Conservation (phyloP, 2,888 invertebrate species). For the Zhuqinia jingwanae region DNA sequence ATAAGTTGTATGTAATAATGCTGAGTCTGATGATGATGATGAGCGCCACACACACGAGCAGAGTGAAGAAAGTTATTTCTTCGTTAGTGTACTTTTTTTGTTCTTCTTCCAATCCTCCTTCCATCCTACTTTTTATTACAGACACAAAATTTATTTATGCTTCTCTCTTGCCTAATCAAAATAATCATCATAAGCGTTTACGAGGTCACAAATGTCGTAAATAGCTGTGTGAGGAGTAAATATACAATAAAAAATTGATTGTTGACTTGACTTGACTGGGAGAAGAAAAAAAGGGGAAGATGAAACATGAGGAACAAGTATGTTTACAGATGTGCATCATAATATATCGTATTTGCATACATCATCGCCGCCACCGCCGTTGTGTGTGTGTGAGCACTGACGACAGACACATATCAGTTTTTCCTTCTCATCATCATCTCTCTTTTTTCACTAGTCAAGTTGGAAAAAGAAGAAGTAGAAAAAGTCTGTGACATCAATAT, state of each 20-base stretch:
- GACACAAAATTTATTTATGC: conserved; percentile 27
- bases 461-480: background rate
- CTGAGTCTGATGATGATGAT: background rate
- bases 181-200: conserved; percentile 65
- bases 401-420: background rate
- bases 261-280: too few species aligned
- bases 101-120: background rate
- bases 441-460: background rate
- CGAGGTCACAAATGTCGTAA: conserved; percentile 62
- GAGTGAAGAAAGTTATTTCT: conserved; percentile 29
- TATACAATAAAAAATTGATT: conserved; percentile 19
- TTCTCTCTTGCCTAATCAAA: conserved; percentile 64
- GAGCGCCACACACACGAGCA: too few species aligned
- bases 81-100: background rate
- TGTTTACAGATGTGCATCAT: conserved; percentile 37
- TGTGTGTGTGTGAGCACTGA: too few species aligned
- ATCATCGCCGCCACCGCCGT: too few species aligned
- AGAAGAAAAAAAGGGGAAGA: too few species aligned
- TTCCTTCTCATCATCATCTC: conserved; percentile 17
- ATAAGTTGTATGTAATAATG: too few species aligned
- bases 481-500: conserved; percentile 16
- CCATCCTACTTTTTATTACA: conserved; percentile 12
- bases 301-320: conserved; percentile 11
- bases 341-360: background rate
- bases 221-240: conserved; percentile 36